Base-by-base conservation (phyloP, 2,113 vertebrate genomes). In the Myrmecobius fasciatus region DNA sequence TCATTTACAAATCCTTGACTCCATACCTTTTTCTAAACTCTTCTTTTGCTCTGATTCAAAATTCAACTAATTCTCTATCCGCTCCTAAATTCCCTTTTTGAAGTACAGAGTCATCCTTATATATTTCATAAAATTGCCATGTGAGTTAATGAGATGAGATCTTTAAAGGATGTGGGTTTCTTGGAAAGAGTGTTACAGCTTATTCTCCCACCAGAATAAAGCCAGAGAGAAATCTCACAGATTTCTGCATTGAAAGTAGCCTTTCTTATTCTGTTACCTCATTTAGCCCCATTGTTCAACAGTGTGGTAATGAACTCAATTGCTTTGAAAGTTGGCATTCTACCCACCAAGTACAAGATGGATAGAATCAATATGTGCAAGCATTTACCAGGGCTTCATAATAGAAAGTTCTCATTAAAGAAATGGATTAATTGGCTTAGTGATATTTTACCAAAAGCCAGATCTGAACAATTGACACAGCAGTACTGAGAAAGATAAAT, bases 391-490 rank as follows among this genome's bases (percentile, higher is more conserved):
- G 93, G 89, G 93, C 46, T 96, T 94, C 92, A 60, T 95, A 96
- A 95, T 96, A 96, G 96, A 94, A 94, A 91, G 89, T 94, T 96
- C 96, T 97, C 94, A 96, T 96, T 96, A 97, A 98, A 91, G 91
- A 96, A 97, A 97, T 97, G 96, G 94, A 97, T 97, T 98, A 96
- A 97, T 96, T 98, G 97, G 96, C 96, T 97, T 97, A 93, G 93
- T 95, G 89, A 98, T 94, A 83, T 94, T 96, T 95, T 89, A 98
- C 92, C n/a, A 83, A 96, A 94, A 97, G 89, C 95, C 96, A 95
- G 92, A 96, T 97, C 96, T 95, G 94, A 96, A 46, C 95, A 97
- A 97, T 94, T 93, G 91, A 96, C 95, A 96, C 17, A 2, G 60
- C 91, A 96, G 43, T 93, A 91, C n/a, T 24, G 89, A 96, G 90